Base-by-base conservation (phyloP, 2,113 vertebrate genomes). In the Cephalopholis sonnerati region DNA sequence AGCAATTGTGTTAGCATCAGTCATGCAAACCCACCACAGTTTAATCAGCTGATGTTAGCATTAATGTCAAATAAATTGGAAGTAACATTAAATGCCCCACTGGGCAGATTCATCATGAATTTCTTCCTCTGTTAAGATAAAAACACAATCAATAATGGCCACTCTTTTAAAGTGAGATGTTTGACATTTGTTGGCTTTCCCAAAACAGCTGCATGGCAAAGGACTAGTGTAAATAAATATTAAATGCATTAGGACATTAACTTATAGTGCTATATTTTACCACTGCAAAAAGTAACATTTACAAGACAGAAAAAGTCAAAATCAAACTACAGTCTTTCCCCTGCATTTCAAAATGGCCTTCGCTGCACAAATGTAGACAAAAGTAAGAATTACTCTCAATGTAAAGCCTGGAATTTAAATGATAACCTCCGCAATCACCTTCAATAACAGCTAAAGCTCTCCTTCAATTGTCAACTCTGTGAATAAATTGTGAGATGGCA, bases 41-140 rank as follows among this genome's bases (percentile, higher is more conserved):
- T 73, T 16, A 59, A 16, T 62, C 53, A 62, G 20, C 58, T 36
- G 46, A 51, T 24, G 44, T 32, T 48, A 46, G 55, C 13, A n/a
- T n/a, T 61, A 50, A 17, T 57, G 48, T 24, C 20, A 61, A 69
- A 29, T 65, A 67, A 74, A 67, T 25, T 51, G 25, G 44, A 36
- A 2, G 2, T 12, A 22, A 32, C 5, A 13, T 74, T 8, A 51
- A 36, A 24, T 8, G 22, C 18, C 11, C 13, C 54, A 1, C 18
- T 15, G 24, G 20, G 46, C 9, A 54, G 18, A 68, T 75, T 44
- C 32, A 68, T 67, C 27, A 48, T 8, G 2, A 11, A 24, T 39
- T 9, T 41, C 1, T 24, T 51, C 25, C 11, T 51, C 5, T 39
- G 20, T 74, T n/a, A 36, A 29, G 32, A 48, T 0, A 25, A 15